Conservation (phyloP, 2,888 invertebrate genomes). For the Eupithecia insigniata region DNA sequence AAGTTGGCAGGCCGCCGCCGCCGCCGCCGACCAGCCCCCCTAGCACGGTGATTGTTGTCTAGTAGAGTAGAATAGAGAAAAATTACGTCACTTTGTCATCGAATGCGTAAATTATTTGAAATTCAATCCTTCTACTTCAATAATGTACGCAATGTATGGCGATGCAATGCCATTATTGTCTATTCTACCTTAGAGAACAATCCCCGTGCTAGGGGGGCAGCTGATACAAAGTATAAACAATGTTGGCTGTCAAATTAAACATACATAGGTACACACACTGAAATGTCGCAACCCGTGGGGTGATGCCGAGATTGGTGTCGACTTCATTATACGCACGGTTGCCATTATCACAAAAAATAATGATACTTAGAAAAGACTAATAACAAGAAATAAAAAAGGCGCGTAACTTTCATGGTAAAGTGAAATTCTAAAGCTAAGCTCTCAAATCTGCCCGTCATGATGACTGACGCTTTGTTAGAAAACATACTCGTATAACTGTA, state of each 20-base stretch:
- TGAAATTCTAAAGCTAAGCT: slow-evolving; percentile 21
- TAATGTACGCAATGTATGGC: no score
- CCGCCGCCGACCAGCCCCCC: no score
- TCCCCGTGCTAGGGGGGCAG: no score
- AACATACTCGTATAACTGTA: background rate
- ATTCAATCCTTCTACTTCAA: no score
- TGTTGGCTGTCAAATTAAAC: background rate
- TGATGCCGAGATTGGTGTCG: background rate
- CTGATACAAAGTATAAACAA: no score
- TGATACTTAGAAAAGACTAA: background rate
- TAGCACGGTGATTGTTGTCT: no score
- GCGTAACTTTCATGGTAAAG: slow-evolving; percentile 25
- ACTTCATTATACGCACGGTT: background rate
- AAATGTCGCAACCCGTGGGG: background rate
- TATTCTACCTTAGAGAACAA: no score
- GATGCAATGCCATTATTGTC: no score
- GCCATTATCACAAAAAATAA: background rate
- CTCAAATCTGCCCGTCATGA: slow-evolving; percentile 17
- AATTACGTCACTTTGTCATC: no score
- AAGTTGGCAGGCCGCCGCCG: background rate
- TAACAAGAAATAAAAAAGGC: background rate
- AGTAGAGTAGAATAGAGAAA: no score
- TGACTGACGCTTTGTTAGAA: background rate
- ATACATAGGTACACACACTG: background rate
- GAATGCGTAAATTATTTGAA: no score